Base-by-base conservation (phyloP, 2,797 vertebrate species). In the Falco naumanni region DNA sequence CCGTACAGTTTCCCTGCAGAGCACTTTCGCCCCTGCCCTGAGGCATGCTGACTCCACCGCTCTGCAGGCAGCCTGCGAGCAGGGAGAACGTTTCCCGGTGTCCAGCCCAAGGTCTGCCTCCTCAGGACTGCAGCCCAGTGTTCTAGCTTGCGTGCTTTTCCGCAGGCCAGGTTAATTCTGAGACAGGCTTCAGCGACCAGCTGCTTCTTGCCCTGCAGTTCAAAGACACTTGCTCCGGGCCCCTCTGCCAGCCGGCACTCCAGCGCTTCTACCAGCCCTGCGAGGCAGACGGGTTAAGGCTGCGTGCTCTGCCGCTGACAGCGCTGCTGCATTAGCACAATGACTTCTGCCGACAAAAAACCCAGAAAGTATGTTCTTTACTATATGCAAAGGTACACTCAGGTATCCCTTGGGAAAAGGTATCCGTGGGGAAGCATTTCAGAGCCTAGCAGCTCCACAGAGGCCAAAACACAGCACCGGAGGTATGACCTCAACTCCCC, bases 301-400 rank as follows among this genome's bases (percentile, higher is more conserved):
- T 1, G 15, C 61, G 8, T 1, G 5, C 50, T 6, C 61, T 34
- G 53, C 78, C 37, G 11, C 9, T 2, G n/a, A 13, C 66, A n/a
- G 31, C 7, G 57, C 45, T 56, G 3, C 87, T 59, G 85, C 89
- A 43, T 9, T 79, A 39, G 71, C 84, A 34, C 74, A 16, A 4
- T 0, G 11, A 6, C 47, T 60, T 77, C 26, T 48, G 45, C 11
- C 78, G 7, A 9, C 13, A 43, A 43, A 43, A 54, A 61, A 21
- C 41, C 41, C 41, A 43, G 56, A 33, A 11, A 17, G 1, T 0
- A 4, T 2, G 11, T 9, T 43, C 61, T 17, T 5, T 3, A 2
- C 34, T 3, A 0, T 4, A 2, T 1, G 19, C 7, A 4, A 21
- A 33, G n/a, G 22, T 31, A 25, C 39, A 2, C 29, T 31, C 20